A percentile compares a stretch with the other conserved stretches of the same genome.
phyloP scores from a whole-genome alignment of 2,797 vertebrate species.

The Trematomus bernacchii region DNA sequence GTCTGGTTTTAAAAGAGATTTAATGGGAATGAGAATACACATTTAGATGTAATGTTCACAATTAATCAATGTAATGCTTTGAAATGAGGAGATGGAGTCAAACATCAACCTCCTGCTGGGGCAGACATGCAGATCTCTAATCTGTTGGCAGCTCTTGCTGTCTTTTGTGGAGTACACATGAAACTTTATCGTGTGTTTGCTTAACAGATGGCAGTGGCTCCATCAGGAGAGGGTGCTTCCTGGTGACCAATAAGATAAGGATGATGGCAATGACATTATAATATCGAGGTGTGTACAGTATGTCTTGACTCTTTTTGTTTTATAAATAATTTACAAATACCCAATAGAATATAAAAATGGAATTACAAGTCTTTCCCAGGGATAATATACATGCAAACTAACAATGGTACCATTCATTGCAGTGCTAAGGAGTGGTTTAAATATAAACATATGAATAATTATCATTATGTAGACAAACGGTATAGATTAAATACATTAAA shows the following conservation, averaged over 20 bases:
- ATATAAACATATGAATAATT: no score
- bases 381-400: no score
- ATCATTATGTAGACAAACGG: no score
- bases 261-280: slow-evolving; percentile 12
- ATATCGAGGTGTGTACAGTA: slow-evolving; percentile 10
- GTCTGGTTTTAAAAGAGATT: slow-evolving; percentile 6
- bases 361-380: no score
- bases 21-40: slow-evolving; percentile 7
- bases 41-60: slow-evolving; percentile 24
- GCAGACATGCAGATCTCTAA: neutral
- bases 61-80: slow-evolving; percentile 5
- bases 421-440: no score
- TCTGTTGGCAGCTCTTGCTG: slow-evolving; percentile 4
- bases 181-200: neutral
- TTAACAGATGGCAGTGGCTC: slow-evolving; percentile 23
- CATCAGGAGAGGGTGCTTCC: slow-evolving; percentile 18
- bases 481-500: neutral
- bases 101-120: slow-evolving; percentile 27
- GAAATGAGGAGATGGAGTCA: slow-evolving; percentile 6
- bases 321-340: no score
- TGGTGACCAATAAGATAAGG: neutral
- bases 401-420: no score
- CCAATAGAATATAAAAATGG: no score
- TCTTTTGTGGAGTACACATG: neutral
- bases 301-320: no score